Evolutionary conservation across 2,888 invertebrate species (phyloP), one percentile per base, ranked within the genome.

Genomic region (Anodontia alba): DNA sequence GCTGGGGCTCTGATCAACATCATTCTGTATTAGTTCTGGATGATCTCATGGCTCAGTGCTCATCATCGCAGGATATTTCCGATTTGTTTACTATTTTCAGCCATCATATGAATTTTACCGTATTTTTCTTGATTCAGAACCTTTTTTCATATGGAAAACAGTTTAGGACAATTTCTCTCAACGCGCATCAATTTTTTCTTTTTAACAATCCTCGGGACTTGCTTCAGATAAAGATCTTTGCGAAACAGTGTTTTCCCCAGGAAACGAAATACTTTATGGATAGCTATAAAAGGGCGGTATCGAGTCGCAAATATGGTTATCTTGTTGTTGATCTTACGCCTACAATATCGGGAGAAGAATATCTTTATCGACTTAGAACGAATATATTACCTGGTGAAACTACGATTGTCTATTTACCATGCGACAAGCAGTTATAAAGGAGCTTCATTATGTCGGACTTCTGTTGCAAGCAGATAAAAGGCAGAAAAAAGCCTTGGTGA

Each of bases 141-240:
- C 12, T 81, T 17, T 81, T 78, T 76, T 54, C 66, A 20, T 73
- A 76, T 42, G 38, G 66, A n/a, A 78, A 42, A 42, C 42, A 42
- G 15, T 73, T 81, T 70, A 33, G 77, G 20, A 78, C 81, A 1
- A 51, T 73, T 15, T 70, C 66, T 36, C 46, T 81, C 46, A 78
- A 81, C 36, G 71, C 74, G 54, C 75, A 78, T 73, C 78, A 78
- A 36, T 78, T 81, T n/a, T 68, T 81, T 20, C 33, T 81, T 12
- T 78, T 81, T 29, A 42, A n/a, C 5, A 71, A 49, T 15, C 62
- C 71, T 23, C 23, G 77, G 43, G 81, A 81, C 67, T 57, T 31
- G 36, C 43, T 54, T 23, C 81, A 81, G 31, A 74, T 81, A 2
- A 38, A 71, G 46, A 75, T 69, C 5, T 43, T 81, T 5, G 81